These are phyloP conservation scores for Zaprionus bogoriensis DNA, from an alignment of 2,888 invertebrate species.

Conservation along the genomic window DNA sequence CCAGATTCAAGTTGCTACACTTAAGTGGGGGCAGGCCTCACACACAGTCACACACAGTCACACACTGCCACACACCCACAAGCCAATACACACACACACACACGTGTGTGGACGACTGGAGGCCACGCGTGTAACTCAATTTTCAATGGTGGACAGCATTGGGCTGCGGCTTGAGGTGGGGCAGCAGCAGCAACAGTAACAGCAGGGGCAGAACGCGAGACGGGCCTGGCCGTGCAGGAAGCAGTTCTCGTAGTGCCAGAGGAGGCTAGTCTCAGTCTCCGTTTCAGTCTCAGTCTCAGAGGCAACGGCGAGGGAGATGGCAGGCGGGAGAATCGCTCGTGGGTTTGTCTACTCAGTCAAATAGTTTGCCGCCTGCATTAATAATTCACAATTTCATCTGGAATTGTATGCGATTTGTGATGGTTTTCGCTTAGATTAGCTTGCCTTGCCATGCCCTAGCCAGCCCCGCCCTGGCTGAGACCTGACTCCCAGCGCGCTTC, in stretches of 20 bases:
- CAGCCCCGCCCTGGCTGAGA: constrained; percentile 14
- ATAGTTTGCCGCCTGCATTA: constrained; percentile 79
- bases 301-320: not conserved
- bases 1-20: constrained; percentile 51
- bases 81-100: constrained; percentile 5
- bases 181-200: constrained; percentile 21
- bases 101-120: constrained; percentile 18
- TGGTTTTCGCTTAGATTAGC: constrained; percentile 71
- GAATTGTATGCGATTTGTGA: constrained; percentile 81
- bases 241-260: constrained; percentile 41
- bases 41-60: constrained; percentile 7
- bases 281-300: not conserved
- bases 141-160: constrained; percentile 70
- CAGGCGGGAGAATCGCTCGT: constrained; percentile 31
- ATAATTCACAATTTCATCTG: constrained; percentile 82
- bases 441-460: not conserved
- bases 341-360: constrained; percentile 78
- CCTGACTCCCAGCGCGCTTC: constrained; percentile 9
- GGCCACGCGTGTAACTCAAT: constrained; percentile 77
- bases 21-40: constrained; percentile 48
- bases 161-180: constrained; percentile 1
- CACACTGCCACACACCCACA: constrained; percentile 13
- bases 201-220: too few relatives aligned
- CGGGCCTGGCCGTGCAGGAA: too few relatives aligned
- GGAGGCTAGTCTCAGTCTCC: not conserved